Evolutionary conservation across 1,140 invertebrate species (phyloP), one percentile per base, ranked within the genome.

Genomic region (Drosophila repleta): DNA sequence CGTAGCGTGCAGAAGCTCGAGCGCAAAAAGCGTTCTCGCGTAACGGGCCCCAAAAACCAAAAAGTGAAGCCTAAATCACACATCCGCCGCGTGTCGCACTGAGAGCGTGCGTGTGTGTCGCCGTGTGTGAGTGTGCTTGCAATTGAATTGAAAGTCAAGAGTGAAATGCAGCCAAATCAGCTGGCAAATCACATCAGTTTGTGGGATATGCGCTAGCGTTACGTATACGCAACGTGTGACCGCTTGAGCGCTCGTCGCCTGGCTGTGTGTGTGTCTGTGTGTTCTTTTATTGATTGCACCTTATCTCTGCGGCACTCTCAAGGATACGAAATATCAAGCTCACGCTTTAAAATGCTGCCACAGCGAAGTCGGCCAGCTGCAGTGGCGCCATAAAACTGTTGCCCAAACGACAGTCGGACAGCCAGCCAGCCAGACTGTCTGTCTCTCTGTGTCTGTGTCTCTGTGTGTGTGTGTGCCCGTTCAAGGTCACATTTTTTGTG

Each of bases 1-100:
- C 85, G 87, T 79, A 73, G 73, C 81, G 87, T 74, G 79, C 71
- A 85, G 67, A 81, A 79, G 67, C 76, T 71, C 66, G 62, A 74
- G 84, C 74, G 74, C 75, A 76, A 76, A 43, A 72, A 58, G 37
- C 51, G 51, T 52, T 45, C 32, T 66, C 58, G 73, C 69, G 71
- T 48, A 55, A 51, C 70, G 61, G 37, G 39, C n/a, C 26, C 8
- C 0, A 57, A 37, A 18, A 58, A 49, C 21, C 48, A 55, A 48
- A 32, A 58, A 58, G 35, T 52, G 53, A 58, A 66, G 18, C 20
- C 45, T 56, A 62, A 72, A 51, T 65, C 53, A 66, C 67, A 41
- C 26, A 29, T 1, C 26, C 45, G 39, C 15, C 45, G 39, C 39
- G 20, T 55, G 45, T 58, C 17, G 15, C 41, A 39, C n/a, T 62